Conservation (phyloP, 2,888 invertebrate genomes). For the Epicampocera succincta region DNA sequence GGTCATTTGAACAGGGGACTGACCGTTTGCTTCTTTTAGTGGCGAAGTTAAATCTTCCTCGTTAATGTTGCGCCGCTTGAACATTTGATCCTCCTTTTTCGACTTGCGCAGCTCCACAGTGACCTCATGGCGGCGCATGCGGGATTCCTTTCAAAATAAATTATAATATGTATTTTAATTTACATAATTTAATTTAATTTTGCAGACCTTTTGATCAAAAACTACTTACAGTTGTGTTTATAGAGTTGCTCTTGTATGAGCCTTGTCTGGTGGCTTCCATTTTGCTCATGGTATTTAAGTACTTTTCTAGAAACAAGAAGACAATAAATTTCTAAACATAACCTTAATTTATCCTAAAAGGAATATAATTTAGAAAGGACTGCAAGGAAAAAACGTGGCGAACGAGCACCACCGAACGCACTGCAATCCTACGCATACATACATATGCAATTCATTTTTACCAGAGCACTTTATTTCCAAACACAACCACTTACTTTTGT, state of each 20-base stretch:
- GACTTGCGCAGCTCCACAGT: constrained; percentile 96
- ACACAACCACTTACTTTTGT: too few species aligned
- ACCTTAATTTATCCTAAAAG: constrained; percentile 46
- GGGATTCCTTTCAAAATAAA: constrained; percentile 83
- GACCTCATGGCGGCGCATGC: constrained; percentile 93
- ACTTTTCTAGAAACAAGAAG: constrained; percentile 3
- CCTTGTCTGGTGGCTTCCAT: constrained; percentile 84
- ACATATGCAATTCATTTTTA: too few species aligned
- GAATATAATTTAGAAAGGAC: constrained; percentile 32
- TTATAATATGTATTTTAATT: neutral
- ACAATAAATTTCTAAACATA: constrained; percentile 31
- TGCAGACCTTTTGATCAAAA: neutral
- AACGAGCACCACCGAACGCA: neutral
- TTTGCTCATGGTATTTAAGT: constrained; percentile 72
- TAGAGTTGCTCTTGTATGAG: constrained; percentile 90
- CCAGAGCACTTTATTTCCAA: too few species aligned
- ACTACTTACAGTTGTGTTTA: constrained; percentile 86
- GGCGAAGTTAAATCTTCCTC: constrained; percentile 82
- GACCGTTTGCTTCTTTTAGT: constrained; percentile 82
- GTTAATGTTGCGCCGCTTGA: constrained; percentile 93
- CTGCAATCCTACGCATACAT: too few species aligned
- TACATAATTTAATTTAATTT: too few species aligned
- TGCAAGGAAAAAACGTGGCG: constrained; percentile 17
- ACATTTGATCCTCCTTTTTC: constrained; percentile 95
- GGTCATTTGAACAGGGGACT: constrained; percentile 82